Base-by-base conservation (phyloP, 2,113 vertebrate genomes). In the Sylvietta virens region DNA sequence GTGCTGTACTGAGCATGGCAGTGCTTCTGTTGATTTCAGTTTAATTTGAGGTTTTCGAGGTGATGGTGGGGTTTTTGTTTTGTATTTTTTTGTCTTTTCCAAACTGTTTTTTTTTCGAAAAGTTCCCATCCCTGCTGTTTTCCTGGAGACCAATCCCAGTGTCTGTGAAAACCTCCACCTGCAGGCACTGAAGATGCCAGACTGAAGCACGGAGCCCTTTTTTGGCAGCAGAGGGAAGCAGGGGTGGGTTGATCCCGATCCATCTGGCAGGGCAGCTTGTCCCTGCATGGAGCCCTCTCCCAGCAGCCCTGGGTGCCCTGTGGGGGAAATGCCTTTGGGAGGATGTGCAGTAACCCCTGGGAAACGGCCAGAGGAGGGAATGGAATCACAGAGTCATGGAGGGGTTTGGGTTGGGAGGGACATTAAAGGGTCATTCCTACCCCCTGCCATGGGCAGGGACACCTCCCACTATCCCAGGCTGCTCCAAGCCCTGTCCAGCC, bases 1-100 rank as follows among this genome's bases (percentile, higher is more conserved):
- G 21, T 35, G 31, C 45, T 51, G 31, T 16, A 10, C 54, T 19
- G 39, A 61, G 45, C 45, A 31, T 3, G 42, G 66, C 56, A 61
- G 66, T 73, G 44, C 60, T 79, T 66, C 81, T 81, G 40, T 84
- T 86, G 37, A 53, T 93, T 83, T 88, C 37, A 37, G 37, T 78
- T 77, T 23, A 31, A 53, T 60, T 77, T 60, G 48, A 24, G 7
- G 3, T 5, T 69, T 22, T 57, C 15, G 80, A 19, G 24, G 19
- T 15, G 30, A 7, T 13, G 26, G 19, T 3, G 31, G 2, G 7
- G 1, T 1, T 26, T 9, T 18, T 13, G 6, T 19, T 65, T 13
- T 15, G 28, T 11, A 6, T 22, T 39, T 48, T 24, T 14, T 6
- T 42, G 12, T 56, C 72, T 83, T 80, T 74, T 48, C 45, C 22